Percentiles rank a stretch among this genome's conserved stretches.
Evolutionary conservation across 2,113 vertebrate species (phyloP).

Genomic region (Calcarius ornatus): DNA sequence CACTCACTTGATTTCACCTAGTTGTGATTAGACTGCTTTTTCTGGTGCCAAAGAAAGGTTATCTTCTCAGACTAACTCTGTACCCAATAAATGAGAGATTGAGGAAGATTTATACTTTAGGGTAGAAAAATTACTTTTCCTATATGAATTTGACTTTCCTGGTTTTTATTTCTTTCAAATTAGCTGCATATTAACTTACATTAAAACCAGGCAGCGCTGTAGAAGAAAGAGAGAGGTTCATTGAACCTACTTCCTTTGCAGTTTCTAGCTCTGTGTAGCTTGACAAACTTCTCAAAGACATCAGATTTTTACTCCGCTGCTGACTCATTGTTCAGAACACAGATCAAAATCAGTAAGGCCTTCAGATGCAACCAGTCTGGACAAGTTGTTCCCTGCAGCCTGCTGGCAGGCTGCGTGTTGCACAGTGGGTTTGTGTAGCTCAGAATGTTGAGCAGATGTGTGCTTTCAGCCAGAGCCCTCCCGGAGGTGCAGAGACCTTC

Average conservation of each 20-base stretch:
- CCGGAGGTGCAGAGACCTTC: background rate
- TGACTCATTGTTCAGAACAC: background rate
- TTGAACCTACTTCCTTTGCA: background rate
- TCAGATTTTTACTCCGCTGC: background rate
- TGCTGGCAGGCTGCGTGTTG: accelerated
- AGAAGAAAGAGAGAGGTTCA: background rate
- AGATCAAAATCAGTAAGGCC: background rate
- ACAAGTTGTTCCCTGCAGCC: background rate
- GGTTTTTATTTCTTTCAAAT: background rate
- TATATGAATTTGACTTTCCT: background rate
- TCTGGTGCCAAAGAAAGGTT: background rate
- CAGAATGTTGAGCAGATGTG: background rate
- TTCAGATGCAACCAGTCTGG: background rate
- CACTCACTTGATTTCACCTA: background rate
- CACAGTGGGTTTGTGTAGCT: background rate
- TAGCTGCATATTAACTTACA: background rate
- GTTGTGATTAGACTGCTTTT: background rate
- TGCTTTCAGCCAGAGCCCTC: background rate
- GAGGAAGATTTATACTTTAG: background rate
- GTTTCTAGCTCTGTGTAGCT: background rate
- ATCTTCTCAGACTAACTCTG: background rate
- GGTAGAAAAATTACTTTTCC: background rate
- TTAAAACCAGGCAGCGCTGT: background rate
- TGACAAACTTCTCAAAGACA: background rate
- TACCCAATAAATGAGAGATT: background rate